phyloP scores from a whole-genome alignment of 2,888 invertebrate species.

The Troilus luridus region DNA sequence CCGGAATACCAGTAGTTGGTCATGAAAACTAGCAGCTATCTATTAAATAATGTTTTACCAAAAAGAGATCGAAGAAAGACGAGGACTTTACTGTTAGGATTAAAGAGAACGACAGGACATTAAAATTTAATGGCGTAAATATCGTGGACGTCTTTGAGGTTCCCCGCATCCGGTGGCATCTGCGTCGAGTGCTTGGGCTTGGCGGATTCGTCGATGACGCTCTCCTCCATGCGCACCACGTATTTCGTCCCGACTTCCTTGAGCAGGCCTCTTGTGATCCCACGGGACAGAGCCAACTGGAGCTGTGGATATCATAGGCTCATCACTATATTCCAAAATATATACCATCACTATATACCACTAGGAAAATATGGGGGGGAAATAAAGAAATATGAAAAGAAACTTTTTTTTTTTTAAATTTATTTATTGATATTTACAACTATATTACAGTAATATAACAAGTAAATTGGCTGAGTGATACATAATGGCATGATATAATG shows the following conservation, averaged over 20 bases:
- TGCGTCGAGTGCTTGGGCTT: constrained; percentile 20
- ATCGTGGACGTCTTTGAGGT: not conserved
- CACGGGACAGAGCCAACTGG: not conserved
- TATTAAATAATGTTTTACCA: too few relatives aligned
- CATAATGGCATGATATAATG: too few relatives aligned
- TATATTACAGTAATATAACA: too few relatives aligned
- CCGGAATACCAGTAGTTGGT: too few relatives aligned
- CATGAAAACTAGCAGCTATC: too few relatives aligned
- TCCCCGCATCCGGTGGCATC: not conserved
- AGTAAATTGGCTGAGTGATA: too few relatives aligned
- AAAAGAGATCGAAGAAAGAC: not conserved
- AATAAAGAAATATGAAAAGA: too few relatives aligned
- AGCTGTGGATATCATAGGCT: not conserved
- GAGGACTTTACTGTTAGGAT: not conserved
- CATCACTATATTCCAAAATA: too few relatives aligned
- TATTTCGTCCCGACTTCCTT: not conserved
- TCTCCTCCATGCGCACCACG: constrained; percentile 17
- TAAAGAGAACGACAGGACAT: not conserved
- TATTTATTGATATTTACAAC: too few relatives aligned
- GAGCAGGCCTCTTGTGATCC: not conserved
- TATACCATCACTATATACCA: too few relatives aligned
- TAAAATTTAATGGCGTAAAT: constrained; percentile 10
- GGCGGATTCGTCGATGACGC: not conserved
- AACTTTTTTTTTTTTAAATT: too few relatives aligned
- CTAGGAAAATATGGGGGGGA: too few relatives aligned